Conservation (phyloP, 2,888 invertebrate genomes). For the Nemotelus pantherinus region DNA sequence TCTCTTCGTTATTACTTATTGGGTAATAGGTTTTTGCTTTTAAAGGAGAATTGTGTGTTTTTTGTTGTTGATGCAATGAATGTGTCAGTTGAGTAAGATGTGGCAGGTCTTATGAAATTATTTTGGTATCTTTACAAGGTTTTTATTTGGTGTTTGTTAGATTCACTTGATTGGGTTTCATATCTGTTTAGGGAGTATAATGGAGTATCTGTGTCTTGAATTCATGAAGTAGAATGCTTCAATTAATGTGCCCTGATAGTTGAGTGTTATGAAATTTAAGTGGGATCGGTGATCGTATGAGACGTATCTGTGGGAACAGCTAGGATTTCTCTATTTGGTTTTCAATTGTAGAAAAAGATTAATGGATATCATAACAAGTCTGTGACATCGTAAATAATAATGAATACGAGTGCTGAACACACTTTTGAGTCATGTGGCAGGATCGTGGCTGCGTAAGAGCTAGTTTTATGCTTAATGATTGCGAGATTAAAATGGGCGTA, state of each 20-base stretch:
- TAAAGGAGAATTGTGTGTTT: neutral
- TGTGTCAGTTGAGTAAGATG: neutral
- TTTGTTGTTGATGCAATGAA: conserved; percentile 6
- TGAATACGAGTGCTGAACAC: neutral
- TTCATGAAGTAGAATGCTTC: conserved; percentile 1
- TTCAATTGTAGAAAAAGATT: neutral
- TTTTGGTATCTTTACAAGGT: neutral
- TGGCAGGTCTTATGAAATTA: conserved; percentile 1
- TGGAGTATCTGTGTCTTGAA: neutral
- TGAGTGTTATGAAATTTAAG: neutral
- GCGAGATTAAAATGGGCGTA: too few relatives aligned
- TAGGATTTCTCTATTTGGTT: neutral
- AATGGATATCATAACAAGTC: neutral
- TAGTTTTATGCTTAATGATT: too few relatives aligned
- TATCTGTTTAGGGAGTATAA: conserved; percentile 2
- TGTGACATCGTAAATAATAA: too few relatives aligned
- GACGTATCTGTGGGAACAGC: conserved; percentile 20
- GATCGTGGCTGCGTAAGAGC: neutral
- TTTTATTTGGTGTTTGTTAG: conserved; percentile 34
- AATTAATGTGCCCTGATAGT: conserved; percentile 24
- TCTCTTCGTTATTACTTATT: conserved; percentile 25
- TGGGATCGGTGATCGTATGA: neutral
- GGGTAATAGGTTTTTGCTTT: conserved; percentile 28
- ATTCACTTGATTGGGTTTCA: conserved; percentile 30
- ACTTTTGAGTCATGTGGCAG: conserved; percentile 6